Percentiles rank a stretch among this genome's conserved stretches.
Evolutionary conservation across 2,797 vertebrate genomes (phyloP).

Genomic region (Pitangus sulphuratus): DNA sequence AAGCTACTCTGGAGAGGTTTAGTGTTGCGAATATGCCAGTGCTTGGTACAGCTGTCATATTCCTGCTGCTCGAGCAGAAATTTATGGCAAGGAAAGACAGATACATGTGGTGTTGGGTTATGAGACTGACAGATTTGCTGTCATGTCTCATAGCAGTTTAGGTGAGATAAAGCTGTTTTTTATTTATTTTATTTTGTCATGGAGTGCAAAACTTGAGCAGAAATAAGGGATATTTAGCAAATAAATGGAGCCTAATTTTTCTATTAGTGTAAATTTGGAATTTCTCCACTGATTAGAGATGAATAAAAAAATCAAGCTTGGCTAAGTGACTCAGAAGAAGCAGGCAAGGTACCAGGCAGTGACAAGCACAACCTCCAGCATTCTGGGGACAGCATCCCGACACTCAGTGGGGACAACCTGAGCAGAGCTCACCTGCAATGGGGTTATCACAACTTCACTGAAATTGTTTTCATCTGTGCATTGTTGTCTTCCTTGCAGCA

Average conservation of each 20-base stretch:
- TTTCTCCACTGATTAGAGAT: background rate
- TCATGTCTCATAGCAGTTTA: constrained; percentile 40
- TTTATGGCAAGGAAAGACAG: constrained; percentile 49
- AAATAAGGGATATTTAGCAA: background rate
- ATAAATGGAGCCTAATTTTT: background rate
- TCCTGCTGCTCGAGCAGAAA: constrained; percentile 46
- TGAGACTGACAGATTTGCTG: constrained; percentile 61
- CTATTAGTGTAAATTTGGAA: background rate
- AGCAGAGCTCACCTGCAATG: rapidly evolving
- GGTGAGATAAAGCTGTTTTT: constrained; percentile 17
- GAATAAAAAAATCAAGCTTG: background rate
- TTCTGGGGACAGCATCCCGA: background rate
- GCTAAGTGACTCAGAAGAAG: background rate
- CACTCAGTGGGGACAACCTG: background rate
- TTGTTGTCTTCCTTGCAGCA: background rate
- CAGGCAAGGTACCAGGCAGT: background rate
- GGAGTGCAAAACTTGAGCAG: background rate
- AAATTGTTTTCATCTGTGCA: background rate
- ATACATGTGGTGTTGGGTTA: constrained; percentile 52
- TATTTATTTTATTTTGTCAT: constrained; percentile 39
- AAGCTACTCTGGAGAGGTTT: constrained; percentile 12
- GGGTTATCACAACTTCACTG: background rate
- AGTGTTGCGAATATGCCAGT: background rate
- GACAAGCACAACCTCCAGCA: background rate
- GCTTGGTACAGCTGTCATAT: constrained; percentile 53